Evolutionary conservation across 2,797 vertebrate genomes (phyloP), one percentile per base, ranked within the genome.

Genomic region (Gallirallus australis): DNA sequence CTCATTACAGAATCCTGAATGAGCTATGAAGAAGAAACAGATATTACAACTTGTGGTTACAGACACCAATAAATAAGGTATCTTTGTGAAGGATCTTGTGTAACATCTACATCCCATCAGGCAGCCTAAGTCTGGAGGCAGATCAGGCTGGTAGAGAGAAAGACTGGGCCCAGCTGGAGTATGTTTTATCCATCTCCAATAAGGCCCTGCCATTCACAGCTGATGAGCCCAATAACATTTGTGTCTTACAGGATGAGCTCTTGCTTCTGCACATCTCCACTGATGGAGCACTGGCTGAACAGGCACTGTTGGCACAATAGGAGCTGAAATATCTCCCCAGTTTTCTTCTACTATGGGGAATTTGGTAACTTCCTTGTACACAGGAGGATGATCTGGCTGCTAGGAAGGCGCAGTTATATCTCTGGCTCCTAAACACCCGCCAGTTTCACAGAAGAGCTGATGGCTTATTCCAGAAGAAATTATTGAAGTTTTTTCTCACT

Each of bases 301-400:
- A 19, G 70, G 60, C 19, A 53, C 37, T 0, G 0, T 4, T 73
- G 78, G 56, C 65, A 70, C 56, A 52, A 37, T 0, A 1, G 12
- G 52, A 75, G 24, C 40, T 66, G 33, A 91, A 84, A 53, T 8
- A 45, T 53, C 48, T 35, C 54, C 52, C 19, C 47, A 9, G 33
- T 31, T 69, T 84, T 30, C 52, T 48, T 54, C 59, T 31, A 5
- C 35, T 30, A 19, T 15, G 27, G 8, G 40, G 60, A 73, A 73
- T 28, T 84, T 72, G 33, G 30, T 35, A 86, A n/a, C 54, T 60
- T 86, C n/a, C 35, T 56, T 47, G 52, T 0, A 15, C 40, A 35
- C 4, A 3, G n/a, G 23, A 69, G 35, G 28, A 82, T 48, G 56
- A 73, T 27, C 9, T 83, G 52, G 69, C 56, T 78, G 64, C 75